Evolutionary conservation across 2,888 invertebrate species (phyloP).

Genomic region (Schrankia costaestrigalis): DNA sequence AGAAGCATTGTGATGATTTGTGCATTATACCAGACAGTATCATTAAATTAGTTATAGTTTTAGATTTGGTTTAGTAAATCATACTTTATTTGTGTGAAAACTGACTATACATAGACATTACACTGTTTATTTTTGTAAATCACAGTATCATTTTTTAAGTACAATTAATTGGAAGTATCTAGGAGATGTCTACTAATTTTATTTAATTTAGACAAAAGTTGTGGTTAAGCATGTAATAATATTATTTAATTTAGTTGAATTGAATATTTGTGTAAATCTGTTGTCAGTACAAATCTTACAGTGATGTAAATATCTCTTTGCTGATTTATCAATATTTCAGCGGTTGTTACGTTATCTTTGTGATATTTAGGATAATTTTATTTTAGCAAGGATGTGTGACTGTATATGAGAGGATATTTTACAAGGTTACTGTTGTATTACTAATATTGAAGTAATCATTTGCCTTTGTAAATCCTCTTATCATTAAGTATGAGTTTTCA

Average conservation of each 20-base stretch:
- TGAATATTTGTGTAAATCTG: slow-evolving; percentile 2
- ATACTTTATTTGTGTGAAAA: no score
- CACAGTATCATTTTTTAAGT: no score
- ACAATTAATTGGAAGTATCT: no score
- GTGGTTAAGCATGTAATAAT: no score
- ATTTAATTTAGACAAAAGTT: no score
- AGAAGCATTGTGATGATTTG: slow-evolving; percentile 10
- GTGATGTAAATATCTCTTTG: slow-evolving; percentile 40
- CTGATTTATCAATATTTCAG: slow-evolving; percentile 16
- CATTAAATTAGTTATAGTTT: no score
- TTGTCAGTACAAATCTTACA: slow-evolving; percentile 4
- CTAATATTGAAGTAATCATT: not conserved
- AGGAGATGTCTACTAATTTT: no score
- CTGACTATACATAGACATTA: no score
- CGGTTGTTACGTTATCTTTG: slow-evolving; percentile 17
- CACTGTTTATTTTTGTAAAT: no score
- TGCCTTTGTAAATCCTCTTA: slow-evolving; percentile 13
- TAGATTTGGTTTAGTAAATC: no score
- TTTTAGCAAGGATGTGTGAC: slow-evolving; percentile 17
- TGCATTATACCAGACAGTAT: no score
- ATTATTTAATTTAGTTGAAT: slow-evolving; percentile 3
- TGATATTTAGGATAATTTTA: slow-evolving; percentile 20
- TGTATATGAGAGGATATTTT: slow-evolving; percentile 8
- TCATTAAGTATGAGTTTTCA: slow-evolving; percentile 11
- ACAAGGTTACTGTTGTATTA: slow-evolving; percentile 13